A percentile compares a stretch with the other conserved stretches of the same genome.
Conservation (phyloP, 2,888 invertebrate genomes). For the Augiades crinisus region DNA sequence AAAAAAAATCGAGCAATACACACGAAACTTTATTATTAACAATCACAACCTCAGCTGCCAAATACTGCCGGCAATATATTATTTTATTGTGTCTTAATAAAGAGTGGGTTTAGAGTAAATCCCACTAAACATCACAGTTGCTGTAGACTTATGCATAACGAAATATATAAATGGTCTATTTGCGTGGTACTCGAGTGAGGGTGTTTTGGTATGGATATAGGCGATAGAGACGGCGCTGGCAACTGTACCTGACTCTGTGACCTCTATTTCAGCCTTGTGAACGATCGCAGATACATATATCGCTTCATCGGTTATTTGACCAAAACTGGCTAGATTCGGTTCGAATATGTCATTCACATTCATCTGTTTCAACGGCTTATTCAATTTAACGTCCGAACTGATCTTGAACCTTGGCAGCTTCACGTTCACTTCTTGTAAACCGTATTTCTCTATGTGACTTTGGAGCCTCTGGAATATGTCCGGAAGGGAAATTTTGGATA, state of each 20-base stretch:
- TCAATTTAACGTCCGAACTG: constrained; percentile 82
- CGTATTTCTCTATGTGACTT: constrained; percentile 63
- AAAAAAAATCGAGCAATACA: no score
- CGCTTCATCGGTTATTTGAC: constrained; percentile 75
- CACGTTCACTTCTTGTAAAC: constrained; percentile 83
- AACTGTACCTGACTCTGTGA: constrained; percentile 87
- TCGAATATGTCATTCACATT: constrained; percentile 86
- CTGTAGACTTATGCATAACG: constrained; percentile 84
- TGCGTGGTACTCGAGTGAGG: constrained; percentile 82
- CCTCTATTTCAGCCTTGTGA: constrained; percentile 88
- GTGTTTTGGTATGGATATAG: constrained; percentile 74
- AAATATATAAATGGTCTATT: constrained; percentile 86
- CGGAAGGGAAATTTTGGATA: constrained; percentile 69
- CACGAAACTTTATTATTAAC: neutral
- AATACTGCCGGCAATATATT: neutral
- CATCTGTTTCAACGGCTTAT: constrained; percentile 81
- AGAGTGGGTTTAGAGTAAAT: constrained; percentile 71
- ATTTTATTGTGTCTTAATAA: constrained; percentile 39
- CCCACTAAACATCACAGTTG: constrained; percentile 84
- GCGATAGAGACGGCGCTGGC: constrained; percentile 83
- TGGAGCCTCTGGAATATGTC: constrained; percentile 74
- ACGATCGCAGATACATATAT: constrained; percentile 84
- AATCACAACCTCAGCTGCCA: constrained; percentile 1
- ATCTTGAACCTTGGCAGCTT: constrained; percentile 84
- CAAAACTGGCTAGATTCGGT: constrained; percentile 76